Base-by-base conservation (phyloP, 2,888 invertebrate genomes). In the Phalera bucephala region DNA sequence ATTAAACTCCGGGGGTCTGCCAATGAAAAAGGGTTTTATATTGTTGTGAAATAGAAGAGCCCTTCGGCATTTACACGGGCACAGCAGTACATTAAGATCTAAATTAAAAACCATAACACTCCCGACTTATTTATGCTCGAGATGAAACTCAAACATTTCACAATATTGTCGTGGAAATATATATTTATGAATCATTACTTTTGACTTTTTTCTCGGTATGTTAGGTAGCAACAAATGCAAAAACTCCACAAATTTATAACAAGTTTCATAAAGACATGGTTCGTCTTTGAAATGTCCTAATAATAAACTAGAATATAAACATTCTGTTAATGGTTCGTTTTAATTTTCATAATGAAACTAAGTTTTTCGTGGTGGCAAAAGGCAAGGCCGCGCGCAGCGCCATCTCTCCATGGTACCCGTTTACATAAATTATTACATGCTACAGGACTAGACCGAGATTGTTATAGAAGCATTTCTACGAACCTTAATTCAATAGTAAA, bases 341-440 rank as follows among this genome's bases (percentile, higher is more conserved):
- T 64, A 59, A 65, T 64, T 63, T 66, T 44, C 30, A 44, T 69
- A 65, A 63, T 62, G 54, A 58, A 46, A 57, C 40, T 55, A 33
- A 47, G 42, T 50, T 52, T 40, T 54, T 57, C 48, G 47, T 48
- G 39, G 49, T 35, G 36, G 41, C 44, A 35, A 51, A 39, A 41
- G 41, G 29, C 66, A 68, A 70, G 73, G 66, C 53, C 65, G 45
- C 27, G 17, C 31, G 38, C 40, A 41, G 66, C 35, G 57, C 64
- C 54, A 61, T 75, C 75, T 47, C 75, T 20, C 6, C 33, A 33
- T 67, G 72, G 71, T 58, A 76, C 77, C 52, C 49, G 45, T 37
- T 47, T 44, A 47, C 48, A 55, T 54, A 44, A 50, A 43, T 44
- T 39, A 33, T 49, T 38, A 36, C 31, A 36, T 43, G 39, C 17